phyloP scores from a whole-genome alignment of 2,113 vertebrate genomes.

The Brienomyrus longianalis region DNA sequence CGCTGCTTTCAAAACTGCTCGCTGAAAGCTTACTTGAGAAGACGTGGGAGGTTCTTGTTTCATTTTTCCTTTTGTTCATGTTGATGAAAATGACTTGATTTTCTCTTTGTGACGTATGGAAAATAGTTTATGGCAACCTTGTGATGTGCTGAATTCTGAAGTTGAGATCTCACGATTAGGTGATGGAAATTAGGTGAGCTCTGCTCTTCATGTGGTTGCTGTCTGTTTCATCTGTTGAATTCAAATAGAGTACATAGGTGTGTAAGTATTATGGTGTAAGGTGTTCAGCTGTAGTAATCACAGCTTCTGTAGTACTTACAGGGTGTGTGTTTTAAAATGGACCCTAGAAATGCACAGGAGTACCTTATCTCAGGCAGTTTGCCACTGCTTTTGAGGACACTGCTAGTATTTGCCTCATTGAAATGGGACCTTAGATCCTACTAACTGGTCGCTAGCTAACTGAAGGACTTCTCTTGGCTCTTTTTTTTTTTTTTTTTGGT shows the following conservation, averaged over 20 bases:
- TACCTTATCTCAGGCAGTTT: not conserved
- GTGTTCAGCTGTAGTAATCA: not conserved
- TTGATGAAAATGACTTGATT: not conserved
- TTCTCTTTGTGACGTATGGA: not conserved
- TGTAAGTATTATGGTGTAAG: not conserved
- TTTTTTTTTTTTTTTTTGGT: not conserved
- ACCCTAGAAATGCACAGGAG: not conserved
- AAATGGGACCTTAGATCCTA: not conserved
- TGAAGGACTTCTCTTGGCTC: not conserved
- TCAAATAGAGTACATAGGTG: not conserved
- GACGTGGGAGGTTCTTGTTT: not conserved
- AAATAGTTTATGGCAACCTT: not conserved
- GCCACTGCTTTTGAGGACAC: not conserved
- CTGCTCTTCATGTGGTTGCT: not conserved
- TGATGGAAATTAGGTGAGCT: not conserved
- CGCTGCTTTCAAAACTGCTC: not conserved
- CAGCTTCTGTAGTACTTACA: not conserved
- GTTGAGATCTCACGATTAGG: not conserved
- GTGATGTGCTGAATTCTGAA: not conserved
- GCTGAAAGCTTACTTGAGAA: not conserved
- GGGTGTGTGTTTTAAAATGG: not conserved
- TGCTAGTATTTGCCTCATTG: not conserved
- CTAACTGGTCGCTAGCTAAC: not conserved
- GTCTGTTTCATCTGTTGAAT: not conserved
- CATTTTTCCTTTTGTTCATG: not conserved